Evolutionary conservation across 2,113 vertebrate genomes (phyloP).

Genomic region (Lycaon pictus): DNA sequence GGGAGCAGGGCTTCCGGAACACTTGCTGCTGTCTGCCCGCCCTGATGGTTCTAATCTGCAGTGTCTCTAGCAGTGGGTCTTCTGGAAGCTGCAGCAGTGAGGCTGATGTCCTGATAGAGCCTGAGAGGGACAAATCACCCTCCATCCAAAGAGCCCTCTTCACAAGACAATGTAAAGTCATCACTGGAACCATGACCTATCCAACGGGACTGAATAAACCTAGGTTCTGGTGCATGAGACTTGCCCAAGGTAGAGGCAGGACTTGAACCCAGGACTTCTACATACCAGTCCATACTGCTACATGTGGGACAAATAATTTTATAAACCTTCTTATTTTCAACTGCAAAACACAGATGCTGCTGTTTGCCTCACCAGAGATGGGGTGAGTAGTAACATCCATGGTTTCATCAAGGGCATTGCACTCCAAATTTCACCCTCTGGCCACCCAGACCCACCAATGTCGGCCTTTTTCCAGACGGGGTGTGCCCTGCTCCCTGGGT

Average conservation of each 20-base stretch:
- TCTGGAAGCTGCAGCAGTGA: constrained; percentile 88
- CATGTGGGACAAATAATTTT: neutral
- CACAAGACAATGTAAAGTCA: neutral
- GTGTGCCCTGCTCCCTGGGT: neutral
- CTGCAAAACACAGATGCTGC: neutral
- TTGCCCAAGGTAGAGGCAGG: neutral
- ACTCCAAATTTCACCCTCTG: neutral
- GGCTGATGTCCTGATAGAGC: constrained; percentile 87
- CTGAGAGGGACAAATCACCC: constrained; percentile 81
- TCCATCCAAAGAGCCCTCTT: neutral
- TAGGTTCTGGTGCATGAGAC: neutral
- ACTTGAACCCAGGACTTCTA: neutral
- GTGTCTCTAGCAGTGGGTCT: constrained; percentile 87
- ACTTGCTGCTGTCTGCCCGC: constrained; percentile 93
- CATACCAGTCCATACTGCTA: neutral
- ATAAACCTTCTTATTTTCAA: neutral
- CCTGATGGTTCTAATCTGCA: constrained; percentile 91
- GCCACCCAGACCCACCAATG: neutral
- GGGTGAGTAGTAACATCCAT: neutral
- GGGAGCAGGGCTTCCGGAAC: constrained; percentile 94
- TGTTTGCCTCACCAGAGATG: neutral
- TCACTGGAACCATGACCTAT: neutral
- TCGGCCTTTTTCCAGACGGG: neutral
- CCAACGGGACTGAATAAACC: neutral
- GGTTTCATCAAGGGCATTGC: neutral